Conservation (phyloP, 2,113 vertebrate species). For the Sebastes fasciatus region DNA sequence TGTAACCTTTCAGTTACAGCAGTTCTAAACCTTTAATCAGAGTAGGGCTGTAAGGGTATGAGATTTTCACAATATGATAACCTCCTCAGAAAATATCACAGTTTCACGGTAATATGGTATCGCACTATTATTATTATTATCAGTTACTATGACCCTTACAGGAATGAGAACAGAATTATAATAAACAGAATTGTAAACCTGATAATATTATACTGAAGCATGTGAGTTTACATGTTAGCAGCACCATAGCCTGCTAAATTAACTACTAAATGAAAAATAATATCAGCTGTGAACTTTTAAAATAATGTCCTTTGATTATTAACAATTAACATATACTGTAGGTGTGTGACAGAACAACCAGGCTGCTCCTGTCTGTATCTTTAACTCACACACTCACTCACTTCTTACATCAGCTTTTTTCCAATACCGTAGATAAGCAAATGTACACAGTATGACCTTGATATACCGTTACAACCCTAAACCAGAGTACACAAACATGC, state of each 20-base stretch:
- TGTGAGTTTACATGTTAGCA: not conserved
- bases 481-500: not conserved
- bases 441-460: not conserved
- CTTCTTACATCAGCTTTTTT: not conserved
- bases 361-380: not conserved
- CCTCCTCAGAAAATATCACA: not conserved
- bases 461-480: not conserved
- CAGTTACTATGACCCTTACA: not conserved
- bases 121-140: not conserved
- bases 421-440: not conserved
- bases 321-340: not conserved
- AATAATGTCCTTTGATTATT: not conserved
- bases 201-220: no score
- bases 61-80: not conserved
- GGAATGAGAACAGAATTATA: not conserved
- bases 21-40: not conserved
- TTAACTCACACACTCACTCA: not conserved
- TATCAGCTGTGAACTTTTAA: not conserved
- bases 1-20: not conserved
- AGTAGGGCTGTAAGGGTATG: not conserved
- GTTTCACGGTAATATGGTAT: not conserved
- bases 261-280: not conserved
- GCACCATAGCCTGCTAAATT: not conserved
- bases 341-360: not conserved
- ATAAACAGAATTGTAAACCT: not conserved